These are phyloP conservation scores for Nanorana parkeri DNA, from an alignment of 2,113 vertebrate genomes.

Conservation along the genomic window DNA sequence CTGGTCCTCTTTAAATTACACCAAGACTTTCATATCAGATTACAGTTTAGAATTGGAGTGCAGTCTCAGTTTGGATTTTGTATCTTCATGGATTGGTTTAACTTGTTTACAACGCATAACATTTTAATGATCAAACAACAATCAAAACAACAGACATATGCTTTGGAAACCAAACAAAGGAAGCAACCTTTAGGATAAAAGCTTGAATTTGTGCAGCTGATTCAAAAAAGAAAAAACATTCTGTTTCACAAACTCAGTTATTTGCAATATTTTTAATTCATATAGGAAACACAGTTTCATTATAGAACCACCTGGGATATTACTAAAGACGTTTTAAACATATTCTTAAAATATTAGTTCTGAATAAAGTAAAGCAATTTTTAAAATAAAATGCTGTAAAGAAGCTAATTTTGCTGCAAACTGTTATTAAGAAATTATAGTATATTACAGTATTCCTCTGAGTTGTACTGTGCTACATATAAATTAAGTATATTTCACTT, in stretches of 20 bases:
- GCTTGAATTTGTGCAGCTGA: background rate
- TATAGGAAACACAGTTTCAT: conserved; percentile 25
- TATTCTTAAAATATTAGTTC: conserved; percentile 17
- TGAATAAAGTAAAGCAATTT: conserved; percentile 10
- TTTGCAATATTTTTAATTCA: conserved; percentile 46
- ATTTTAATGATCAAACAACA: background rate
- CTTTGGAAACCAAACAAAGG: background rate
- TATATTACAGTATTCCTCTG: conserved; percentile 31
- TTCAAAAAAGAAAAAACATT: conserved; percentile 7
- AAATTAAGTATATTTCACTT: conserved; percentile 37
- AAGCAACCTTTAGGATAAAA: conserved; percentile 13
- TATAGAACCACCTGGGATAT: conserved; percentile 26
- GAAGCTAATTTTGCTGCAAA: conserved; percentile 27
- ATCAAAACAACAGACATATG: background rate
- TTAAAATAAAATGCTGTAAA: background rate
- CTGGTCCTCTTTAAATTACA: no score
- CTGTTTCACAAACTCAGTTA: conserved; percentile 33
- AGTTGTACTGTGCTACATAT: conserved; percentile 12
- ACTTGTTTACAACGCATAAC: background rate
- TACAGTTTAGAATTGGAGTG: no score
- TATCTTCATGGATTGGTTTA: background rate
- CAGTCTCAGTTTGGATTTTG: no score
- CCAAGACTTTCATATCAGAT: no score
- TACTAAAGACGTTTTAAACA: conserved; percentile 11
- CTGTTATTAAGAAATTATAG: conserved; percentile 18